These are phyloP conservation scores for Metopolophium dirhodum DNA, from an alignment of 1,140 invertebrate genomes.

Conservation along the genomic window DNA sequence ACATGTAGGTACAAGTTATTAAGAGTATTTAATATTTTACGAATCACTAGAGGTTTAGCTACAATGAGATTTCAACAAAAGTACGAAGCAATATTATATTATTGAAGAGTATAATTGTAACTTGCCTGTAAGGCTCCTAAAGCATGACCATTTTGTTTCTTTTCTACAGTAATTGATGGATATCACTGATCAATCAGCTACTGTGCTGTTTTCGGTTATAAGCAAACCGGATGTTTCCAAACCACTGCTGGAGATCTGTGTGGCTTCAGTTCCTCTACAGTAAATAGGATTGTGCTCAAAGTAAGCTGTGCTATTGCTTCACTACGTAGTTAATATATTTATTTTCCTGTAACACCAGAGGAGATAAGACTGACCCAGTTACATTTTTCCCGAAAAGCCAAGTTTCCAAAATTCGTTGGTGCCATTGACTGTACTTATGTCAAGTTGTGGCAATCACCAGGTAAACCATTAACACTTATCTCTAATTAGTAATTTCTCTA, in stretches of 20 bases:
- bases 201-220: slow-evolving; percentile 59
- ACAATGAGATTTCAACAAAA: too few relatives aligned
- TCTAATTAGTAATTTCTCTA: too few relatives aligned
- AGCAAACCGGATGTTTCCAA: slow-evolving; percentile 61
- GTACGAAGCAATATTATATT: not conserved
- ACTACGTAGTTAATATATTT: slow-evolving; percentile 58
- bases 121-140: not conserved
- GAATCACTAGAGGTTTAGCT: too few relatives aligned
- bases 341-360: slow-evolving; percentile 60
- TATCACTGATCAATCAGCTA: slow-evolving; percentile 41
- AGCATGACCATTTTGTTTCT: slow-evolving; percentile 37
- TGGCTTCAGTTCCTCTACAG: not conserved
- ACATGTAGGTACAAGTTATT: too few relatives aligned
- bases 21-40: too few relatives aligned
- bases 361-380: slow-evolving; percentile 58
- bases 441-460: too few relatives aligned
- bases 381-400: slow-evolving; percentile 61
- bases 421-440: too few relatives aligned
- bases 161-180: slow-evolving; percentile 43
- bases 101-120: not conserved
- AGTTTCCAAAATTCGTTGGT: slow-evolving; percentile 58
- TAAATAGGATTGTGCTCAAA: not conserved
- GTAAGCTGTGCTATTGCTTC: not conserved
- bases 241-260: slow-evolving; percentile 8
- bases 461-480: too few relatives aligned